Evolutionary conservation across 2,888 invertebrate genomes (phyloP).

Genomic region (Tetragnatha montana): DNA sequence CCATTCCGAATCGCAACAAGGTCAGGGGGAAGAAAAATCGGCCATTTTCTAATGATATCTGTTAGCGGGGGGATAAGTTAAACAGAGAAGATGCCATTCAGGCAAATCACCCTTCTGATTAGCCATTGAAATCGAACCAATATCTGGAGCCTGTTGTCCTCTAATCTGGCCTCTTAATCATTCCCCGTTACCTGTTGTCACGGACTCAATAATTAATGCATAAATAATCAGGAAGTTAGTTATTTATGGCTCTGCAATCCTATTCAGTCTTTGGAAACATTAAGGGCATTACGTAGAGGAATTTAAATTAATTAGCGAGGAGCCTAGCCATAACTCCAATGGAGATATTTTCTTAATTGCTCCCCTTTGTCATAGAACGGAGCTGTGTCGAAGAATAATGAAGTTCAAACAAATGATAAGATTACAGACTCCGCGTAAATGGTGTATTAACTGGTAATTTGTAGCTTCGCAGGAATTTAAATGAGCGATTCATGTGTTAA

Average conservation of each 20-base stretch:
- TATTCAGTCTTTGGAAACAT: conserved; percentile 22
- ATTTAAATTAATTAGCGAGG: conserved; percentile 49
- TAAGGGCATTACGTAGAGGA: conserved; percentile 25
- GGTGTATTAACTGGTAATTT: conserved; percentile 46
- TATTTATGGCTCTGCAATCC: conserved; percentile 41
- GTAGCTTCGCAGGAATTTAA: conserved; percentile 12
- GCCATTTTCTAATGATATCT: background rate
- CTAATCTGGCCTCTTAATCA: conserved; percentile 36
- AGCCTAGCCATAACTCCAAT: conserved; percentile 45
- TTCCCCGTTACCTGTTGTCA: conserved; percentile 40
- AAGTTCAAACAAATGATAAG: conserved; percentile 51
- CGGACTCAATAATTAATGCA: conserved; percentile 30
- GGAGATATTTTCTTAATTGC: conserved; percentile 56
- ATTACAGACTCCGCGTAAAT: conserved; percentile 18
- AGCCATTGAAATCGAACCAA: conserved; percentile 3
- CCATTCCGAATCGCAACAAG: too few species aligned
- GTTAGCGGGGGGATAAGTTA: background rate
- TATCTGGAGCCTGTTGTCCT: conserved; percentile 8
- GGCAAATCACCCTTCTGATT: conserved; percentile 14
- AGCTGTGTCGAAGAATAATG: conserved; percentile 33
- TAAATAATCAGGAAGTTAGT: conserved; percentile 50
- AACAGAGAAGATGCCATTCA: background rate
- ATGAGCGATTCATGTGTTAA: conserved; percentile 34
- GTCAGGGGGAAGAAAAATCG: too few species aligned
- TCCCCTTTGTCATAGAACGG: conserved; percentile 35